Conservation (phyloP, 1,140 invertebrate species). For the Coboldia fuscipes region DNA sequence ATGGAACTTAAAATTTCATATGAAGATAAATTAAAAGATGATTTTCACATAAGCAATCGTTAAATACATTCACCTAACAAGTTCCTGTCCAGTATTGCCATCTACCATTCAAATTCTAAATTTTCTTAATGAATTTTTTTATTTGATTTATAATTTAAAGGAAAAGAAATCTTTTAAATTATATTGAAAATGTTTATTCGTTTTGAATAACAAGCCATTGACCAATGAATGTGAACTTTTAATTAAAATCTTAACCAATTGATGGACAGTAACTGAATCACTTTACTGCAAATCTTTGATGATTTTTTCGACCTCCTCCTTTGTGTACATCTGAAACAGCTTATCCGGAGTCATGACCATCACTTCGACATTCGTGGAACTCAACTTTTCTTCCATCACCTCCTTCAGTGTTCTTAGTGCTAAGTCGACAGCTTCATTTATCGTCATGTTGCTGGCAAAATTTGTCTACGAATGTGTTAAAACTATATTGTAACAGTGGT, state of each 20-base stretch:
- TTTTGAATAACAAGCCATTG: neutral
- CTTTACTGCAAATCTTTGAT: constrained; percentile 27
- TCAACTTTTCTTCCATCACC: constrained; percentile 99
- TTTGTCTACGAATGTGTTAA: constrained; percentile 34
- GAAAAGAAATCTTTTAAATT: neutral
- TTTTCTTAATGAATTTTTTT: too few relatives aligned
- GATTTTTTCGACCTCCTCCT: constrained; percentile 77
- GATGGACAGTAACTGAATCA: too few relatives aligned
- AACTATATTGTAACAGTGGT: neutral
- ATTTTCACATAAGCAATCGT: too few relatives aligned
- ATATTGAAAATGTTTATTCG: neutral
- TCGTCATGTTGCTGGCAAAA: constrained; percentile 63
- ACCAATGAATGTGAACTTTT: too few relatives aligned
- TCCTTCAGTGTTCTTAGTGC: constrained; percentile 93
- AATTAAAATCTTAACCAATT: too few relatives aligned
- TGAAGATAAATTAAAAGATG: too few relatives aligned
- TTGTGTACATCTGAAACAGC: constrained; percentile 76
- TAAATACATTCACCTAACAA: too few relatives aligned
- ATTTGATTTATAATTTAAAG: neutral
- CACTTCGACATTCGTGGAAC: constrained; percentile 93
- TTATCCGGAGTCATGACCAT: constrained; percentile 74
- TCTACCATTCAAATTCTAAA: too few relatives aligned
- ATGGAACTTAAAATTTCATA: too few relatives aligned
- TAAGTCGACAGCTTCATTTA: constrained; percentile 86
- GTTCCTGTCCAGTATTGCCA: too few relatives aligned